phyloP scores from a whole-genome alignment of 2,113 vertebrate genomes.

The Saccopteryx bilineata region DNA sequence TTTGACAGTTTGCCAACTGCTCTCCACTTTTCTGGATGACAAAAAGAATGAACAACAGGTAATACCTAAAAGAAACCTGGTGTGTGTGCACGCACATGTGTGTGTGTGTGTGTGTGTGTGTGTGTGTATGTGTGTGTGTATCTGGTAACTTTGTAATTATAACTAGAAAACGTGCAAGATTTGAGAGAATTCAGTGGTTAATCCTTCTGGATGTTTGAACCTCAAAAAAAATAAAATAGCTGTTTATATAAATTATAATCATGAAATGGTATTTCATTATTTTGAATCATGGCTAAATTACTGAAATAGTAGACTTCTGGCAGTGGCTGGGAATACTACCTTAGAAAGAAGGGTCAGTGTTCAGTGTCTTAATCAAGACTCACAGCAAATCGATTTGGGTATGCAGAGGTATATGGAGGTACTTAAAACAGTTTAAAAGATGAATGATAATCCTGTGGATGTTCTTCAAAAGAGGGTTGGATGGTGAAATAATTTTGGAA shows the following conservation, averaged over 20 bases:
- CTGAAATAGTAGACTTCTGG: conserved; percentile 1
- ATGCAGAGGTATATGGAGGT: background rate
- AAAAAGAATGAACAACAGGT: conserved; percentile 36
- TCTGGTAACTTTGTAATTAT: conserved; percentile 25
- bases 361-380: background rate
- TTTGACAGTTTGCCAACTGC: conserved; percentile 13
- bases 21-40: background rate
- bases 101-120: too few relatives aligned
- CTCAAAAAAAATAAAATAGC: background rate
- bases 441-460: background rate
- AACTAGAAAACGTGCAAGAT: background rate
- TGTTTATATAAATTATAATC: background rate
- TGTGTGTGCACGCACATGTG: background rate
- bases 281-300: background rate
- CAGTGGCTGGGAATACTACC: background rate
- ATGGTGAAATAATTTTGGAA: conserved; percentile 59
- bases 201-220: background rate
- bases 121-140: too few relatives aligned
- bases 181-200: background rate
- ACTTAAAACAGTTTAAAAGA: background rate
- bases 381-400: background rate
- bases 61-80: background rate
- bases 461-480: conserved; percentile 23
- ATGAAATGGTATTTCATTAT: background rate
- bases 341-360: background rate